phyloP scores from a whole-genome alignment of 2,113 vertebrate species.

The Hirundichthys speculiger region DNA sequence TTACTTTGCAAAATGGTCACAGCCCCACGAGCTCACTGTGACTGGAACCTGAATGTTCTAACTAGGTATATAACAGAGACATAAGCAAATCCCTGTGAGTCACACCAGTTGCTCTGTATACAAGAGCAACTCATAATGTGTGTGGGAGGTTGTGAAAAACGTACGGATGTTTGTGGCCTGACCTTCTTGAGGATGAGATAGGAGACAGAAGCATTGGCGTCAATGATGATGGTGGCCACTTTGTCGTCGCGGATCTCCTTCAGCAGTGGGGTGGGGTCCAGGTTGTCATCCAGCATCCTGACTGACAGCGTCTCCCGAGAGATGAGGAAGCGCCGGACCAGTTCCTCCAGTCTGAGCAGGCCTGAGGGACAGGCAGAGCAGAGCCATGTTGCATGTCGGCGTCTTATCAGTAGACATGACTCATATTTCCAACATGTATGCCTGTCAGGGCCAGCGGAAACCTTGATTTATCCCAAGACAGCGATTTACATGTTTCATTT shows the following conservation, averaged over 20 bases:
- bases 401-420: slow-evolving; percentile 43
- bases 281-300: slow-evolving; percentile 91
- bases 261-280: slow-evolving; percentile 90
- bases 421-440: slow-evolving; percentile 36
- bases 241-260: slow-evolving; percentile 97
- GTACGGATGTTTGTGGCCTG: slow-evolving; percentile 29
- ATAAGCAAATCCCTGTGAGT: neutral
- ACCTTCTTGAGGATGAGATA: slow-evolving; percentile 93
- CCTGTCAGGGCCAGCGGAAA: slow-evolving; percentile 23
- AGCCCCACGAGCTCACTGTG: neutral
- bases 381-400: slow-evolving; percentile 42
- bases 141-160: slow-evolving; percentile 13
- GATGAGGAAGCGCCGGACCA: slow-evolving; percentile 92
- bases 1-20: slow-evolving; percentile 2
- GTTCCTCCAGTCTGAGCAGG: slow-evolving; percentile 90
- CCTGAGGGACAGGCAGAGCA: slow-evolving; percentile 75
- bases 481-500: slow-evolving; percentile 25
- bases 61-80: slow-evolving; percentile 13
- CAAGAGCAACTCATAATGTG: slow-evolving; percentile 3
- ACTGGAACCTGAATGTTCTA: slow-evolving; percentile 19
- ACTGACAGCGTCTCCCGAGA: slow-evolving; percentile 92
- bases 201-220: slow-evolving; percentile 90
- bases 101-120: slow-evolving; percentile 4
- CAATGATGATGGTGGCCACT: slow-evolving; percentile 93
- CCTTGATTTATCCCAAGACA: slow-evolving; percentile 19